Evolutionary conservation across 2,113 vertebrate genomes (phyloP).

Genomic region (Probosciger aterrimus): DNA sequence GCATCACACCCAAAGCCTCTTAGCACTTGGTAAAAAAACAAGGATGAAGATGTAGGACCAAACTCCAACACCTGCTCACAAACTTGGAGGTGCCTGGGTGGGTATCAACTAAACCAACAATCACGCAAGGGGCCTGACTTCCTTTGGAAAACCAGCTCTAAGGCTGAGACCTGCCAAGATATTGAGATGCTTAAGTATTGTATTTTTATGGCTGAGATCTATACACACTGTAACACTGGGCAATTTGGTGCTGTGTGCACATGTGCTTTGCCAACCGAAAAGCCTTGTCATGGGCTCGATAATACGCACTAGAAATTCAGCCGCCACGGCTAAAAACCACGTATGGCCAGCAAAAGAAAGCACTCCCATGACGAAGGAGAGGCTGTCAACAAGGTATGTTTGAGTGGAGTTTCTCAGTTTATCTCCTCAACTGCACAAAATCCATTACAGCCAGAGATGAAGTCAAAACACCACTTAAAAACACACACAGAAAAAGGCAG

Average conservation of each 20-base stretch:
- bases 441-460: background rate
- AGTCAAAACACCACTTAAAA: background rate
- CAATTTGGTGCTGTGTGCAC: background rate
- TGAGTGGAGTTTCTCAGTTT: background rate
- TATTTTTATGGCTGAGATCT: background rate
- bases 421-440: background rate
- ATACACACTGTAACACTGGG: background rate
- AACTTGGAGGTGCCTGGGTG: background rate
- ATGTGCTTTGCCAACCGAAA: rapidly evolving
- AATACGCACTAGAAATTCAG: background rate
- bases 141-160: background rate
- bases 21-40: rapidly evolving
- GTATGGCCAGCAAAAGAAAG: background rate
- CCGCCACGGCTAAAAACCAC: background rate
- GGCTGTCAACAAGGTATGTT: background rate
- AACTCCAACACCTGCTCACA: background rate
- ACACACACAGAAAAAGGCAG: background rate
- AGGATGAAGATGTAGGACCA: background rate
- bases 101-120: background rate
- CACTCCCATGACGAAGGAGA: background rate
- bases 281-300: background rate
- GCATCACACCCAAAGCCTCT: background rate
- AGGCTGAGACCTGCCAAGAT: background rate
- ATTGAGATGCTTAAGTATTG: background rate
- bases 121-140: background rate